phyloP scores from a whole-genome alignment of 2,113 vertebrate species.

The Struthidea cinerea region DNA sequence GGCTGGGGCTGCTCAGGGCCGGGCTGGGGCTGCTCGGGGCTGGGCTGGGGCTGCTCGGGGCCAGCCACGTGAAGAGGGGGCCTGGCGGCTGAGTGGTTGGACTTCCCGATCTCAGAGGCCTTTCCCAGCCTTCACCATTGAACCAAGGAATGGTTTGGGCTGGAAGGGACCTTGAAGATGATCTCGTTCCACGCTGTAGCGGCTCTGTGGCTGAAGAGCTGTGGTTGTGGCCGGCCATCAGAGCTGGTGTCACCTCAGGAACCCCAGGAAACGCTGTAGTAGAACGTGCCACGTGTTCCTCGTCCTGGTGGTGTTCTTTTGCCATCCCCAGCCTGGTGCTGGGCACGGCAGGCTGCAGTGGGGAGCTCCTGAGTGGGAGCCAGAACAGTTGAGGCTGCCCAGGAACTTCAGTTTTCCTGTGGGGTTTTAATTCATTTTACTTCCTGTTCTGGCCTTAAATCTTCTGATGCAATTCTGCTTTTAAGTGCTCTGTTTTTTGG shows the following conservation, averaged over 20 bases:
- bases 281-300: accelerated
- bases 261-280: background rate
- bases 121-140: background rate
- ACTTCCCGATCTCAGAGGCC: background rate
- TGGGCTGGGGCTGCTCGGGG: no score
- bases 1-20: no score
- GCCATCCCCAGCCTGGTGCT: background rate
- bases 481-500: background rate
- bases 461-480: background rate
- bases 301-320: background rate
- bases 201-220: background rate
- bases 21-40: no score
- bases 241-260: background rate
- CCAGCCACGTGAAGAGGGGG: accelerated
- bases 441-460: background rate
- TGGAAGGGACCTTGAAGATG: background rate
- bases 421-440: background rate
- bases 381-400: background rate
- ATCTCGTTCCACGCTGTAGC: background rate
- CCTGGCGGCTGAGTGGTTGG: background rate
- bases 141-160: background rate
- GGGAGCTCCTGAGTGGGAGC: background rate
- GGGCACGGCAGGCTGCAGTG: accelerated
- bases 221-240: accelerated
- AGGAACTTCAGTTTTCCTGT: background rate